These are phyloP conservation scores for Zaprionus bogoriensis DNA, from an alignment of 2,888 invertebrate species.

Conservation along the genomic window DNA sequence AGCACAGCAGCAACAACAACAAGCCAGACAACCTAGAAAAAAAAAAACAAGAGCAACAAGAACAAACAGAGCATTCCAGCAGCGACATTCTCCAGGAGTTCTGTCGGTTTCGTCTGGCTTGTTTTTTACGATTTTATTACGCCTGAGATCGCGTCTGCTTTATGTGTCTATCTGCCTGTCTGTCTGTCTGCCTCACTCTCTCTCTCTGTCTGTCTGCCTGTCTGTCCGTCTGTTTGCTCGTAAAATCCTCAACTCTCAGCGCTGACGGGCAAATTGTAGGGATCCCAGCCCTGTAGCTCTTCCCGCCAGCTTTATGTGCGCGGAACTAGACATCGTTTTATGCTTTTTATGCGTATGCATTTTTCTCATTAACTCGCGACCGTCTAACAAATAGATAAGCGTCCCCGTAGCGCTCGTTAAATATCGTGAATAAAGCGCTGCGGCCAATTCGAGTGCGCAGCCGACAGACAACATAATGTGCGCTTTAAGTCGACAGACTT, in stretches of 20 bases:
- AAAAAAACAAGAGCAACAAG: not conserved
- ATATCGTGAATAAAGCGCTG: conserved; percentile 41
- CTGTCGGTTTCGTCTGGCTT: conserved; percentile 35
- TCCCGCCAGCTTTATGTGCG: conserved; percentile 47
- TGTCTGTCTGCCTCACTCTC: conserved; percentile 43
- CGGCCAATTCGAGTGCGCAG: conserved; percentile 21
- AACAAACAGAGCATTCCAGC: conserved; percentile 7
- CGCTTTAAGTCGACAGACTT: conserved; percentile 29
- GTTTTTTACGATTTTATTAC: conserved; percentile 61
- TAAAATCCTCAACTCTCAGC: conserved; percentile 51
- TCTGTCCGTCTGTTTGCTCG: conserved; percentile 44
- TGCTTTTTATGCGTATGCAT: conserved; percentile 61
- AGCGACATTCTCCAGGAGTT: conserved; percentile 3
- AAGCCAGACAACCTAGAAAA: not conserved
- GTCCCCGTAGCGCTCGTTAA: conserved; percentile 55
- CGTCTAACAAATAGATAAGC: conserved; percentile 61
- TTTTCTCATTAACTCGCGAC: conserved; percentile 68
- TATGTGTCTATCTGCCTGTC: conserved; percentile 46
- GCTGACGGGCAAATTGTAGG: conserved; percentile 18
- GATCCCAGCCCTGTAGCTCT: not conserved
- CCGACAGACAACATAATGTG: conserved; percentile 38
- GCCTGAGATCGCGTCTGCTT: conserved; percentile 56
- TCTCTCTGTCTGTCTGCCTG: conserved; percentile 48
- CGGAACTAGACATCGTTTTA: conserved; percentile 67
- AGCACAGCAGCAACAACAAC: not conserved